These are phyloP conservation scores for Coptotermes formosanus DNA, from an alignment of 1,140 invertebrate species.

Conservation along the genomic window DNA sequence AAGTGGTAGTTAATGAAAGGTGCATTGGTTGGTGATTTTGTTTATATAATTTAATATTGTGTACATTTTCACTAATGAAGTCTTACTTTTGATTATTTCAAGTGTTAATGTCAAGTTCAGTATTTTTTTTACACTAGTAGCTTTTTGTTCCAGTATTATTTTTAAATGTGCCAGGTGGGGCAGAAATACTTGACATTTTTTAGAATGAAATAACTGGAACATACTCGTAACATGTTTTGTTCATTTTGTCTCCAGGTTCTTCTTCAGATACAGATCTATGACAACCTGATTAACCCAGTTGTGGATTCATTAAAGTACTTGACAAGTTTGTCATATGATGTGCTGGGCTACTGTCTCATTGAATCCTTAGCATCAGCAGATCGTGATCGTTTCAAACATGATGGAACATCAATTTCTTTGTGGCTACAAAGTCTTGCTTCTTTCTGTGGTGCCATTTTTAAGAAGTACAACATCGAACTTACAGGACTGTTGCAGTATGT, in stretches of 20 bases:
- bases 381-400: slow-evolving; percentile 77
- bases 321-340: slow-evolving; percentile 93
- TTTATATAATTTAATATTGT: too few species aligned
- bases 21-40: too few species aligned
- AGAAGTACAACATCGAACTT: slow-evolving; percentile 96
- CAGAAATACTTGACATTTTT: too few species aligned
- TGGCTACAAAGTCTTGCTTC: slow-evolving; percentile 94
- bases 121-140: too few species aligned
- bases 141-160: too few species aligned
- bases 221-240: too few species aligned
- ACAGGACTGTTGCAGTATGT: slow-evolving; percentile 95
- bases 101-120: too few species aligned
- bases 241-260: slow-evolving; percentile 56
- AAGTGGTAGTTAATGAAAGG: too few species aligned
- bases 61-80: too few species aligned
- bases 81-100: too few species aligned
- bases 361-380: slow-evolving; percentile 81
- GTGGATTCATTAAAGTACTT: slow-evolving; percentile 98
- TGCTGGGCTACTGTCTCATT: slow-evolving; percentile 93
- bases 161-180: too few species aligned
- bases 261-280: slow-evolving; percentile 93
- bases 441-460: slow-evolving; percentile 94
- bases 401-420: slow-evolving; percentile 89
- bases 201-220: too few species aligned
- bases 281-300: slow-evolving; percentile 94